Evolutionary conservation across 2,797 vertebrate genomes (phyloP).

Genomic region (Coranthus polyacanthus): DNA sequence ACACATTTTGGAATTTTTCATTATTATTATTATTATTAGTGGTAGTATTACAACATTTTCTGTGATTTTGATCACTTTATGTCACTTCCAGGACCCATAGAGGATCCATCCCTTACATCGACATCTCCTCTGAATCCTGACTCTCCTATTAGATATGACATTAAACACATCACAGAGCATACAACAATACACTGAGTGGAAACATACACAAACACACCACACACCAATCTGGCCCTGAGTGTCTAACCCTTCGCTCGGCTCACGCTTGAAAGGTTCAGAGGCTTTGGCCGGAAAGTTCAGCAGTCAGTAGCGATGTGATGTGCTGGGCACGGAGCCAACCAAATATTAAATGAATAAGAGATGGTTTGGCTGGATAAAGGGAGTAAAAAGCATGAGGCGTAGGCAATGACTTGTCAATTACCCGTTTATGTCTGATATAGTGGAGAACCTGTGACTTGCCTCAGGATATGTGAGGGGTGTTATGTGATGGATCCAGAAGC

Average conservation of each 20-base stretch:
- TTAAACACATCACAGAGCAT: conserved; percentile 34
- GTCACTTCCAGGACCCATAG: conserved; percentile 3
- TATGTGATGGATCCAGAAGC: conserved; percentile 50
- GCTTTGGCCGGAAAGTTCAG: conserved; percentile 63
- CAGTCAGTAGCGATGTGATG: conserved; percentile 52
- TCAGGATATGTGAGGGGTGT: conserved; percentile 31
- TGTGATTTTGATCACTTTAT: too few relatives aligned
- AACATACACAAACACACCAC: conserved; percentile 24
- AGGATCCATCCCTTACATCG: conserved; percentile 9
- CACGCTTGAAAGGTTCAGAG: conserved; percentile 61
- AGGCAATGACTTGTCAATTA: conserved; percentile 57
- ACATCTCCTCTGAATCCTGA: conserved; percentile 10
- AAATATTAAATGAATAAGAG: conserved; percentile 64
- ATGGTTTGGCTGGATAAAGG: conserved; percentile 55
- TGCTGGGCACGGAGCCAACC: conserved; percentile 35
- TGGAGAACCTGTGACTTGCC: conserved; percentile 40
- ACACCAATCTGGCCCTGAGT: conserved; percentile 27
- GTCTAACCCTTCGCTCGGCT: conserved; percentile 50
- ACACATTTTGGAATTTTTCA: too few relatives aligned
- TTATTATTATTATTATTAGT: too few relatives aligned
- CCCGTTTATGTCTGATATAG: conserved; percentile 49
- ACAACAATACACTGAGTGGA: neutral
- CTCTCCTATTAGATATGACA: conserved; percentile 24
- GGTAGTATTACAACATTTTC: too few relatives aligned
- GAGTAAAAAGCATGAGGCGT: conserved; percentile 33